Evolutionary conservation across 2,888 invertebrate species (phyloP).

Genomic region (Petrolisthes cinctipes): DNA sequence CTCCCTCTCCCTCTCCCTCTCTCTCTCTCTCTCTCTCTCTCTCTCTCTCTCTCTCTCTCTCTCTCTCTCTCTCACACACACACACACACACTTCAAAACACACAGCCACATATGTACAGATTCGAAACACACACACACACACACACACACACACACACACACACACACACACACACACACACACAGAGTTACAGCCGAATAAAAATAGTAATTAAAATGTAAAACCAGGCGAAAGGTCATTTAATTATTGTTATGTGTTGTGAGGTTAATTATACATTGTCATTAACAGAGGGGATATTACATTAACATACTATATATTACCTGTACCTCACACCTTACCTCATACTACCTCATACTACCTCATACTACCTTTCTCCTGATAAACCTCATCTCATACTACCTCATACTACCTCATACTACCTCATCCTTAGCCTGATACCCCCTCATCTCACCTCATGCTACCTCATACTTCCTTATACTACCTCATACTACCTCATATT

Average conservation of each 20-base stretch:
- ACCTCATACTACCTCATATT: too few species aligned
- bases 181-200: background rate
- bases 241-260: background rate
- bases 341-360: too few species aligned
- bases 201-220: background rate
- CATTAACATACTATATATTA: background rate
- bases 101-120: too few species aligned
- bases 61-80: background rate
- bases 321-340: background rate
- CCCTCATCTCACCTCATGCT: too few species aligned
- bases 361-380: background rate
- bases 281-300: background rate
- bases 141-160: background rate
- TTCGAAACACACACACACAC: too few species aligned
- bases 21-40: background rate
- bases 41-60: background rate
- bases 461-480: too few species aligned
- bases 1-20: background rate
- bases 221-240: background rate
- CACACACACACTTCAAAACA: background rate
- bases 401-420: too few species aligned
- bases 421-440: too few species aligned
- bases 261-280: too few species aligned
- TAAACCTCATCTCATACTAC: background rate
- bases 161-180: background rate